Conservation (phyloP, 1,140 invertebrate species). For the Cylas formicarius region DNA sequence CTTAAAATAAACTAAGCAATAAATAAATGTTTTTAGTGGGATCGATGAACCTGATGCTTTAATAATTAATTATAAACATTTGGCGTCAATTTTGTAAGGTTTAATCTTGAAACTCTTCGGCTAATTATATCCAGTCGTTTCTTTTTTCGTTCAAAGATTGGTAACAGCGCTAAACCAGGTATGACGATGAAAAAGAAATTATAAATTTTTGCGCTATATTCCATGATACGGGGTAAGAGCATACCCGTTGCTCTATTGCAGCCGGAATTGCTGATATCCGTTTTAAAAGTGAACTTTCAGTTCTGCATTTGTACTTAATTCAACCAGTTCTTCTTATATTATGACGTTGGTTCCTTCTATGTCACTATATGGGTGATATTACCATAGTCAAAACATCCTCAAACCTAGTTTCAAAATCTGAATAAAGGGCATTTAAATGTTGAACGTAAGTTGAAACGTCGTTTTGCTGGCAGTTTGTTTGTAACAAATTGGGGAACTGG, state of each 20-base stretch:
- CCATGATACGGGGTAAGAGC: too few relatives aligned
- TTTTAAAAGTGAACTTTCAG: slow-evolving; percentile 29
- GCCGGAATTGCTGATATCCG: too few relatives aligned
- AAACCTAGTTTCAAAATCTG: slow-evolving; percentile 28
- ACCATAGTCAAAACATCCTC: slow-evolving; percentile 31
- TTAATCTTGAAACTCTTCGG: neutral
- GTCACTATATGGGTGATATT: slow-evolving; percentile 28
- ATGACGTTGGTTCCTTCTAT: slow-evolving; percentile 26
- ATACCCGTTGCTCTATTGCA: too few relatives aligned
- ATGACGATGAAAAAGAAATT: too few relatives aligned
- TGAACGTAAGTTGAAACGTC: slow-evolving; percentile 25
- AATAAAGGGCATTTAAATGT: slow-evolving; percentile 36
- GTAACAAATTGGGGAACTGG: slow-evolving; percentile 27
- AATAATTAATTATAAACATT: slow-evolving; percentile 21
- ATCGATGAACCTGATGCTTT: slow-evolving; percentile 22
- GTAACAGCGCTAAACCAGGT: slow-evolving; percentile 15
- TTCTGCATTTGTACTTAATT: slow-evolving; percentile 28
- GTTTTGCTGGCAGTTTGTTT: slow-evolving; percentile 23
- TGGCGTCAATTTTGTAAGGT: slow-evolving; percentile 10
- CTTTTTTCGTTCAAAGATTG: slow-evolving; percentile 13
- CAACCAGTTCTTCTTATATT: slow-evolving; percentile 30
- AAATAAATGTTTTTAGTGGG: too few relatives aligned
- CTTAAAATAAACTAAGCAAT: too few relatives aligned
- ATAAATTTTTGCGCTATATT: too few relatives aligned
- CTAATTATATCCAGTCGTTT: too few relatives aligned